These are phyloP conservation scores for Epinephelus cyanopodus DNA, from an alignment of 2,113 vertebrate genomes.

Conservation along the genomic window DNA sequence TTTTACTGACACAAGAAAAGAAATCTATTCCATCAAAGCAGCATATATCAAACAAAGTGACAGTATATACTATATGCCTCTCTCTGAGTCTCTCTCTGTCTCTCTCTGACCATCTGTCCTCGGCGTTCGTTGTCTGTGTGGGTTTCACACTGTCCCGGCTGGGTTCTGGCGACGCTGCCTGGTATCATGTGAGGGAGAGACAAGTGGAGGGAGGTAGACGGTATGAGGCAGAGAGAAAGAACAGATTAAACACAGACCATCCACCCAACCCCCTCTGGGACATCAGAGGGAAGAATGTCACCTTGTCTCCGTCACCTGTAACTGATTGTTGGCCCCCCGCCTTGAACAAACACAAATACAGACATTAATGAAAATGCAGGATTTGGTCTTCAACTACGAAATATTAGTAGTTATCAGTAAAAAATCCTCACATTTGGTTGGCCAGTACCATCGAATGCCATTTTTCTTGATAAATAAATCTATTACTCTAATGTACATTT, in stretches of 20 bases:
- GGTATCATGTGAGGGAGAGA: constrained; percentile 55
- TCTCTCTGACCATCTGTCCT: constrained; percentile 76
- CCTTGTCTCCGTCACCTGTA: neutral
- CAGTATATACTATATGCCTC: neutral
- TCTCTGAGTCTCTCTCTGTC: constrained; percentile 23
- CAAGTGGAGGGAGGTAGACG: constrained; percentile 8
- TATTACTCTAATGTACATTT: too few species aligned
- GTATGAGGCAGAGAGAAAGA: constrained; percentile 5
- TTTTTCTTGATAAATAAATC: too few species aligned
- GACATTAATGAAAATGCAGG: too few species aligned
- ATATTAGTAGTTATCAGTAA: neutral
- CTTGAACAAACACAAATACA: neutral
- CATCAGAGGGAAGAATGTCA: constrained; percentile 9
- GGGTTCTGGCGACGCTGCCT: constrained; percentile 60
- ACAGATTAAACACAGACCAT: constrained; percentile 9
- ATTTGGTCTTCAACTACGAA: too few species aligned
- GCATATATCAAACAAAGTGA: constrained; percentile 6
- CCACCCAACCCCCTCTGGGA: neutral
- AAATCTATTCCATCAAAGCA: neutral
- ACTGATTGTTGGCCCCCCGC: neutral
- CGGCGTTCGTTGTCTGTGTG: constrained; percentile 63
- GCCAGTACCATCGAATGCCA: too few species aligned
- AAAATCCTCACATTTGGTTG: neutral
- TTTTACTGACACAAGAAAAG: neutral
- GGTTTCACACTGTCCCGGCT: constrained; percentile 62